These are phyloP conservation scores for Genyomyrus donnyi DNA, from an alignment of 2,113 vertebrate genomes.

Conservation along the genomic window DNA sequence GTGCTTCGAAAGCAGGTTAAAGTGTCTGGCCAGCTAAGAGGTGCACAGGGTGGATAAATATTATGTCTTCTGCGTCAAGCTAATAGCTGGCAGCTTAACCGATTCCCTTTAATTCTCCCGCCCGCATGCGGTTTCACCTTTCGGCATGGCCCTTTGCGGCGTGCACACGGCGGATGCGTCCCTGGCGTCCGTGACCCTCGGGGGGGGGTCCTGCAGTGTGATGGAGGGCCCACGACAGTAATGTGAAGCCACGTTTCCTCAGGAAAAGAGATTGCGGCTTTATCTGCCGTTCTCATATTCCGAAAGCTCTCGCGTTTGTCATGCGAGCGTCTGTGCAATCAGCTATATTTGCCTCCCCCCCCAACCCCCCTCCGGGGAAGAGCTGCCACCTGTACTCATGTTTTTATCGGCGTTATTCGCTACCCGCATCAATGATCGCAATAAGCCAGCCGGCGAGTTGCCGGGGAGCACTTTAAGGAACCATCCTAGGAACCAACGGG, in stretches of 20 bases:
- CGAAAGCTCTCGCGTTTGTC: slow-evolving; percentile 42
- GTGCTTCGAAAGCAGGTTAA: neutral
- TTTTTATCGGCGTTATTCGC: slow-evolving; percentile 42
- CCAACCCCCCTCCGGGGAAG: neutral
- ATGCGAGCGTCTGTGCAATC: slow-evolving; percentile 23
- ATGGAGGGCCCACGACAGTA: neutral
- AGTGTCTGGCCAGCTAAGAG: neutral
- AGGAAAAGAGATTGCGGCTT: slow-evolving; percentile 27
- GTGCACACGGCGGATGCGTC: neutral
- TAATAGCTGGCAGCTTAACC: neutral
- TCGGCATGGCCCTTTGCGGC: neutral
- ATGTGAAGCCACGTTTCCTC: neutral
- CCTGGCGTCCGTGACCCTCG: neutral
- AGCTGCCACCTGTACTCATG: slow-evolving; percentile 41
- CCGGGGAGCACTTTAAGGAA: slow-evolving; percentile 31
- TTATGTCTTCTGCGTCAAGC: neutral
- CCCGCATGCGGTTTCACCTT: neutral
- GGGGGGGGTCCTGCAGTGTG: no score
- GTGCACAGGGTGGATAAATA: neutral
- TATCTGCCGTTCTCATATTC: slow-evolving; percentile 43
- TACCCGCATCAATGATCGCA: slow-evolving; percentile 38
- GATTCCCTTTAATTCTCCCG: neutral
- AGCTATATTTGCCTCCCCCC: slow-evolving; percentile 8
- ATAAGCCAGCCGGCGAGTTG: slow-evolving; percentile 27
- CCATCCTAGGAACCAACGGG: slow-evolving; percentile 14